phyloP scores from a whole-genome alignment of 2,113 vertebrate species.

The Bucco capensis region DNA sequence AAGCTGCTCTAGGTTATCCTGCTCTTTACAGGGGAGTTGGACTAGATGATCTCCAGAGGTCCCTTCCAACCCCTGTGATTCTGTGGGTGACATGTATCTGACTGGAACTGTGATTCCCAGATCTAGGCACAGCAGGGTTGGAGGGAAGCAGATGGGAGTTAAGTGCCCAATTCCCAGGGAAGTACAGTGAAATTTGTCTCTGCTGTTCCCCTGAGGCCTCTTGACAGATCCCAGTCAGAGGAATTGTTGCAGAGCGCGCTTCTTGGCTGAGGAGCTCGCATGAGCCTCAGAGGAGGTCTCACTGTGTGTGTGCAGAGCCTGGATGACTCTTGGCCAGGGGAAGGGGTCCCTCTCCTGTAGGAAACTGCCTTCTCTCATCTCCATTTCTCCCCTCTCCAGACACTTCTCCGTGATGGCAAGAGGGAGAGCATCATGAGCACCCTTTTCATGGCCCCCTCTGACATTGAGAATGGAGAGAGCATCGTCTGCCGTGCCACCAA shows the following conservation, averaged over 20 bases:
- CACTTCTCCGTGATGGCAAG: constrained; percentile 86
- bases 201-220: neutral
- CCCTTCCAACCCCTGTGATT: too few species aligned
- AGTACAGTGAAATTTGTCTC: neutral
- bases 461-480: constrained; percentile 91
- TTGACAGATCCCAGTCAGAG: neutral
- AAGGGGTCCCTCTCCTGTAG: neutral
- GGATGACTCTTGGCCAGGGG: neutral
- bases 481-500: constrained; percentile 93
- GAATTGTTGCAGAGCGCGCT: neutral
- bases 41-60: too few species aligned
- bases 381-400: constrained; percentile 64
- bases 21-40: too few species aligned
- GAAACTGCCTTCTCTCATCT: neutral
- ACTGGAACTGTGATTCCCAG: neutral
- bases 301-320: neutral
- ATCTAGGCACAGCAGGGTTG: neutral
- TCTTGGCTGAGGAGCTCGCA: neutral
- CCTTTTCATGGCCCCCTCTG: constrained; percentile 87
- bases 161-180: neutral
- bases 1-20: too few species aligned
- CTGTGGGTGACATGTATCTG: rapidly evolving
- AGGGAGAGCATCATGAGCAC: constrained; percentile 93
- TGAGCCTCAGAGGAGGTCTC: neutral
- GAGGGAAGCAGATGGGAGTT: neutral